These are phyloP conservation scores for Strigamia crassipes DNA, from an alignment of 2,888 invertebrate genomes.

Conservation along the genomic window DNA sequence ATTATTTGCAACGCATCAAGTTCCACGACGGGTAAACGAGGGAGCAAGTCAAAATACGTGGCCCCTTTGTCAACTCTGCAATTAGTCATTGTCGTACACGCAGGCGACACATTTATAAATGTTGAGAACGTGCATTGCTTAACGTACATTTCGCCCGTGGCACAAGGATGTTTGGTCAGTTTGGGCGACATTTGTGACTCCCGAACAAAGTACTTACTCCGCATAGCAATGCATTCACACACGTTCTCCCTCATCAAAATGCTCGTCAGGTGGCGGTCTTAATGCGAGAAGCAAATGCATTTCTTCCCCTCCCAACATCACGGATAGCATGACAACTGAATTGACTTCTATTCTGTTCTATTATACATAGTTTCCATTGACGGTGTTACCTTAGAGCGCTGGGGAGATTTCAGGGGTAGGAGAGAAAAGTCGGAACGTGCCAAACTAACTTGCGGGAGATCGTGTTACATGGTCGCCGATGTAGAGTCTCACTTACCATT, in stretches of 20 bases:
- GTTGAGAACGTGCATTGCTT: neutral
- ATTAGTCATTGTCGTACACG: neutral
- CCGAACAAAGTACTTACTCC: neutral
- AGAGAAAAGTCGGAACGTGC: neutral
- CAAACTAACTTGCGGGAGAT: neutral
- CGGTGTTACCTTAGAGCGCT: neutral
- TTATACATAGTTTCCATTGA: conserved; percentile 17
- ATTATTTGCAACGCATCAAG: neutral
- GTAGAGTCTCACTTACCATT: conserved; percentile 12
- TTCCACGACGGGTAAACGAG: neutral
- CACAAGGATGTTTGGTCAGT: neutral
- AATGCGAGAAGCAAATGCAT: conserved; percentile 30
- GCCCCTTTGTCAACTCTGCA: neutral
- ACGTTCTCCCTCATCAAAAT: conserved; percentile 1
- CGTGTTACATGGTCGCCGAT: neutral
- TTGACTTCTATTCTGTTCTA: conserved; percentile 26
- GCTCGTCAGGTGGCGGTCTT: conserved; percentile 2
- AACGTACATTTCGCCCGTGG: neutral
- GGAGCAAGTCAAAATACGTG: neutral
- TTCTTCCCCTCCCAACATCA: conserved; percentile 25
- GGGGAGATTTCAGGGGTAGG: neutral
- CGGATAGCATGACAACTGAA: conserved; percentile 30
- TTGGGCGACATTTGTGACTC: neutral
- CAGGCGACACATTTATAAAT: neutral
- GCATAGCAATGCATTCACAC: conserved; percentile 6